Conservation (phyloP, 2,797 vertebrate species). For the Acanthurus leucopareius region DNA sequence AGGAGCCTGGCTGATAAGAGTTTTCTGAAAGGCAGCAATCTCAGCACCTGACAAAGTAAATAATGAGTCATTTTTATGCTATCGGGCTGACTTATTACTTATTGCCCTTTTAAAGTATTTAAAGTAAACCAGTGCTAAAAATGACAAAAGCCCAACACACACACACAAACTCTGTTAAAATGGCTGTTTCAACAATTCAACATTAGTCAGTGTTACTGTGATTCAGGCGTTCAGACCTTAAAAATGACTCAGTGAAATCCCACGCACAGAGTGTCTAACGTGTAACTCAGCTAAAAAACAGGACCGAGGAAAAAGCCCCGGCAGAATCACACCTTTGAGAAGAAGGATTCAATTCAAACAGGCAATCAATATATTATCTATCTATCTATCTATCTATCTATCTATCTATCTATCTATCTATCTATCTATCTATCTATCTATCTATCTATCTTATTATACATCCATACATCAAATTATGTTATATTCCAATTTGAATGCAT, state of each 20-base stretch:
- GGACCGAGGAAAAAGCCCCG: conserved; percentile 32
- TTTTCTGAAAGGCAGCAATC: conserved; percentile 31
- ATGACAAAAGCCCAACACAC: conserved; percentile 33
- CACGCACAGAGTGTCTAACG: conserved; percentile 62
- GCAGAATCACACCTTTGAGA: conserved; percentile 31
- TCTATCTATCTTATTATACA: not conserved
- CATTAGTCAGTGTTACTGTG: conserved; percentile 69
- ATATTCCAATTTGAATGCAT: conserved; percentile 35
- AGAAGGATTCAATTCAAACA: conserved; percentile 1
- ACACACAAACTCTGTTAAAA: conserved; percentile 27
- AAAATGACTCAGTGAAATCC: conserved; percentile 71
- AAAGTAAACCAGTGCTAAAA: conserved; percentile 35
- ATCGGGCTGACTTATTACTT: conserved; percentile 12
- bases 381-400: conserved; percentile 4
- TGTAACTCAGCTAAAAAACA: conserved; percentile 45
- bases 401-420: no score
- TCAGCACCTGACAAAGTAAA: conserved; percentile 21
- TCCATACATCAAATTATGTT: conserved; percentile 28
- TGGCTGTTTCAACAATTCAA: conserved; percentile 51
- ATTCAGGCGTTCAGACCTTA: conserved; percentile 68
- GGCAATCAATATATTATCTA: not conserved
- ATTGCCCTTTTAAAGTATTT: conserved; percentile 38
- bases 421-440: no score
- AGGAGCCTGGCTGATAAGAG: not conserved
- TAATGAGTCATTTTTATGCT: conserved; percentile 22